Conservation (phyloP, 2,113 vertebrate genomes). For the Dendrocopos noguchii region DNA sequence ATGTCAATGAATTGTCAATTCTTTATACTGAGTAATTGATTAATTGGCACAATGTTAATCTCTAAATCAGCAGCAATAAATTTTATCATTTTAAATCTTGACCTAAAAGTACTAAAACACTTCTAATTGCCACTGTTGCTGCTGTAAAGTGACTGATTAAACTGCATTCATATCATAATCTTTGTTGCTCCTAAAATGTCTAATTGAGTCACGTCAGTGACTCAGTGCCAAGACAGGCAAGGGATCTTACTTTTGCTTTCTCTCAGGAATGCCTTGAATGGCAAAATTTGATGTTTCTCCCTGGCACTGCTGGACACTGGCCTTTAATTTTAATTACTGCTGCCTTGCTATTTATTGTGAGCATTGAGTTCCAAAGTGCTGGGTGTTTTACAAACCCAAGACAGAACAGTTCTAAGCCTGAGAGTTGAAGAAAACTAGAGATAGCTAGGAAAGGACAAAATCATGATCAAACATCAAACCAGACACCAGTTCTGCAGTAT, state of each 20-base stretch:
- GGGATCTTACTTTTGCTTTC: not conserved
- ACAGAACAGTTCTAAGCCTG: not conserved
- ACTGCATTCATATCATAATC: conserved; percentile 25
- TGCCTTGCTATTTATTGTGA: not conserved
- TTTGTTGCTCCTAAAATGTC: conserved; percentile 61
- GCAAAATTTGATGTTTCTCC: not conserved
- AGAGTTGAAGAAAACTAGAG: not conserved
- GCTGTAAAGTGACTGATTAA: conserved; percentile 70
- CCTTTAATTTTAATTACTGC: not conserved
- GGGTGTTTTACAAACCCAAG: not conserved
- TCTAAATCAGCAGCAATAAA: conserved; percentile 78
- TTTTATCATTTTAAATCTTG: conserved; percentile 70
- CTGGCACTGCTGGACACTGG: not conserved
- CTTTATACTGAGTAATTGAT: conserved; percentile 72
- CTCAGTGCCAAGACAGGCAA: conserved; percentile 23
- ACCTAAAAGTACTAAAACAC: conserved; percentile 73
- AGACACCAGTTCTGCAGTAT: not conserved
- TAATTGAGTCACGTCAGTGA: conserved; percentile 13
- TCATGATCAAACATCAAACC: not conserved
- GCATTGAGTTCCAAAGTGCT: not conserved
- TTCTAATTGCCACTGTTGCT: conserved; percentile 64
- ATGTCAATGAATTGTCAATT: conserved; percentile 78
- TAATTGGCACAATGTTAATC: conserved; percentile 77
- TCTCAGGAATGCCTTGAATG: not conserved
- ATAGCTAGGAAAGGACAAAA: not conserved